Conservation (phyloP, 2,888 invertebrate genomes). For the Pristionchus fissidentatus region DNA sequence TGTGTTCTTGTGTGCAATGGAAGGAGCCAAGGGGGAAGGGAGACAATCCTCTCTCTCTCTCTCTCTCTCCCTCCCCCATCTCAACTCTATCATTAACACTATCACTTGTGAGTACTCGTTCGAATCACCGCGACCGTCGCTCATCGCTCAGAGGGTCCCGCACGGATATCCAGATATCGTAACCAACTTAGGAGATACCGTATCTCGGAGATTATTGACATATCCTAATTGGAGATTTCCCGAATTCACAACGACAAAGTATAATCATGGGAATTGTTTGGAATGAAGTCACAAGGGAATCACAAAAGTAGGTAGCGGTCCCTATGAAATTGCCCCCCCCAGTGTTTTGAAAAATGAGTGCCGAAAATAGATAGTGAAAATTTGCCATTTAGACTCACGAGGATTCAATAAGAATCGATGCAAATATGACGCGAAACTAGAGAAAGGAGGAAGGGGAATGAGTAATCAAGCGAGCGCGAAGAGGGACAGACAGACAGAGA, state of each 20-base stretch:
- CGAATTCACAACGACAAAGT: neutral
- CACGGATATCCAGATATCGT: neutral
- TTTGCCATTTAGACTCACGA: no score
- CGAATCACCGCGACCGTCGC: neutral
- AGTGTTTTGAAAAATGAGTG: neutral
- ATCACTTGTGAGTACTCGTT: conserved; percentile 39
- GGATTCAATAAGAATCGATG: conserved; percentile 28
- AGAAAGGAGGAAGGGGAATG: conserved; percentile 32
- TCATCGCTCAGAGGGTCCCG: neutral
- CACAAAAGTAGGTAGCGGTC: neutral
- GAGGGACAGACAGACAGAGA: neutral
- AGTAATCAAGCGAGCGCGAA: conserved; percentile 20
- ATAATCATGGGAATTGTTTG: neutral
- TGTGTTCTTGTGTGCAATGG: conserved; percentile 41
- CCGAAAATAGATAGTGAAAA: neutral
- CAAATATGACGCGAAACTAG: conserved; percentile 21
- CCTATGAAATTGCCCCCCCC: no score
- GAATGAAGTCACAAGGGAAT: neutral
- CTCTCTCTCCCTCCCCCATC: no score
- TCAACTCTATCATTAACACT: conserved; percentile 37
- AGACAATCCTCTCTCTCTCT: conserved; percentile 18
- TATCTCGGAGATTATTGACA: neutral
- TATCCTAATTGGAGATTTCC: neutral
- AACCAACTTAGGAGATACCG: neutral
- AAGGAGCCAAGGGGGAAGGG: conserved; percentile 35